phyloP scores from a whole-genome alignment of 2,888 invertebrate species.

The Hirtodrosophila duncani region DNA sequence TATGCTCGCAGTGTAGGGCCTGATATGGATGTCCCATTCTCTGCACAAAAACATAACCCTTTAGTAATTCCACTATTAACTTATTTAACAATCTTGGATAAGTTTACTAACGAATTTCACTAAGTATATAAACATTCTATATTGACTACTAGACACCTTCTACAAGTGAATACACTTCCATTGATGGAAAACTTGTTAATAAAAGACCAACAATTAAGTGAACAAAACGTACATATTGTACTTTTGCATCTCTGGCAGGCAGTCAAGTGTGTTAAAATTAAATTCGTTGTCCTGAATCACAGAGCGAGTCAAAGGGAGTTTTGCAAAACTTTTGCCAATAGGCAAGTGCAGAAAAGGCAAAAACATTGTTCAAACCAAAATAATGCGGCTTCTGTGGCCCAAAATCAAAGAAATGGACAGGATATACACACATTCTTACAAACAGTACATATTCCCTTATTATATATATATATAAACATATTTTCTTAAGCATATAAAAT shows the following conservation, averaged over 20 bases:
- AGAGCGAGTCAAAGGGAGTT: constrained; percentile 15
- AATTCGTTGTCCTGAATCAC: constrained; percentile 2
- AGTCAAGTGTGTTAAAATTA: constrained; percentile 20
- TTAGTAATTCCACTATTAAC: no score
- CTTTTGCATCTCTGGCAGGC: constrained; percentile 25
- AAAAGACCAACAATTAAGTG: no score
- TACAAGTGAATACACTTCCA: no score
- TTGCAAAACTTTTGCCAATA: constrained; percentile 6
- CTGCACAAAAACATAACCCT: no score
- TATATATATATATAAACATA: constrained; percentile 6
- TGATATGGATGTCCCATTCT: no score
- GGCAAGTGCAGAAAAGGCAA: background rate
- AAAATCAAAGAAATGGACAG: constrained; percentile 57
- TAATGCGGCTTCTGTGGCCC: constrained; percentile 55
- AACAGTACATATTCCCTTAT: background rate
- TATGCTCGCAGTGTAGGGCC: no score
- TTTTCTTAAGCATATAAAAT: constrained; percentile 37
- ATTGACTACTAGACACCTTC: no score
- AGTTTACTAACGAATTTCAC: no score
- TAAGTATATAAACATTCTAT: no score
- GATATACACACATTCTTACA: constrained; percentile 3
- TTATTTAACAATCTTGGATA: no score
- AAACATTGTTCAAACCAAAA: constrained; percentile 46
- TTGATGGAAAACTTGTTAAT: no score
- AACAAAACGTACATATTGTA: no score